Evolutionary conservation across 2,888 invertebrate genomes (phyloP), one percentile per base, ranked within the genome.

Genomic region (Plutella xylostella): DNA sequence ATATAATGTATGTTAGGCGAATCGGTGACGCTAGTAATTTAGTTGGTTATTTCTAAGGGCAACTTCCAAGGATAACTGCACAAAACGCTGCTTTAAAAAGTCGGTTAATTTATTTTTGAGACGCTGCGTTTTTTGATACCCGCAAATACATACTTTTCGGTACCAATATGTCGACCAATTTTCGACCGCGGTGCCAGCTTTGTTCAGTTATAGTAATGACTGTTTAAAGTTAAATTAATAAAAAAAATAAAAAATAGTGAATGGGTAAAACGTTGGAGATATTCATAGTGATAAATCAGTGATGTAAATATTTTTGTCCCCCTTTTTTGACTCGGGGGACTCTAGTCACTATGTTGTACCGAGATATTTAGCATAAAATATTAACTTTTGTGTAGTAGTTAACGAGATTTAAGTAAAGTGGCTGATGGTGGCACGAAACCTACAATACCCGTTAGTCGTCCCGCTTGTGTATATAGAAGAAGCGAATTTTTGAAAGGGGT

Each of bases 331-430:
- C 59, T 57, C 55, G 53, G 30, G 42, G 21, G 25, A 19, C 57
- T 80, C 82, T 82, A 82, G 82, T 82, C 82, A 82, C 69, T 76
- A 72, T 63, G 54, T 43, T 31, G 42, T 42, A 42, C 17, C 31
- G 42, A 22, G 6, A n/a, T n/a, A 33, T 14, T 33, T 7, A 19
- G 15, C 7, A 25, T 25, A 25, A 25, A 25, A 39, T 22, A 39
- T 37, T 19, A 17, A 39, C 39, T 25, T 39, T 17, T 14, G 25
- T 39, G 39, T 39, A 39, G 15, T 39, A 39, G 39, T 11, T 11
- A 37, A 22, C 25, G 17, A 17, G 14, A 39, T 22, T 25, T 14
- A 22, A 39, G 15, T 12, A n/a, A n/a, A n/a, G n/a, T n/a, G n/a
- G n/a, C n/a, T n/a, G n/a, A n/a, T n/a, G n/a, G n/a, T n/a, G n/a